A percentile compares a stretch with the other conserved stretches of the same genome.
phyloP scores from a whole-genome alignment of 23 tunicate species.

The Botrylloides violaceus region DNA sequence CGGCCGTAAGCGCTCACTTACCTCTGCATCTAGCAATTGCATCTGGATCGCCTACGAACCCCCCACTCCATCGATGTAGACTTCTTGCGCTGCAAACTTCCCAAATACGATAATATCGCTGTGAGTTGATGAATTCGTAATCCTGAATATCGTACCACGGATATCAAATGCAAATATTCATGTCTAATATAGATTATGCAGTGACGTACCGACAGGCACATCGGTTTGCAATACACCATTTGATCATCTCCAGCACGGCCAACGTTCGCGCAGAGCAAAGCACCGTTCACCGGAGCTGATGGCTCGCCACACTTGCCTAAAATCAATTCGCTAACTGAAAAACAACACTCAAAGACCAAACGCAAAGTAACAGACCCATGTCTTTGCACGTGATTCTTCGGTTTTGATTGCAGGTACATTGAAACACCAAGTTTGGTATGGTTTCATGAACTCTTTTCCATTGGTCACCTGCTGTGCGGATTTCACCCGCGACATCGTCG shows the following conservation, averaged over 20 bases:
- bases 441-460: conserved; percentile 72
- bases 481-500: conserved; percentile 40
- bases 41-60: conserved; percentile 58
- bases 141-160: conserved; percentile 28
- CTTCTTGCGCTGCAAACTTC: conserved; percentile 75
- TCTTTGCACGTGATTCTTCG: conserved; percentile 37
- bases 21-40: conserved; percentile 74
- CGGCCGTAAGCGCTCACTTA: conserved; percentile 3
- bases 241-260: conserved; percentile 39
- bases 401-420: conserved; percentile 40
- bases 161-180: neutral
- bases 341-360: too few species aligned
- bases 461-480: conserved; percentile 45
- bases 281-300: conserved; percentile 74
- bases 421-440: conserved; percentile 42
- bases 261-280: conserved; percentile 55
- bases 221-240: conserved; percentile 56
- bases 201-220: conserved; percentile 54
- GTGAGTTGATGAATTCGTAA: conserved; percentile 60
- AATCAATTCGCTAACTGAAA: too few species aligned
- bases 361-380: conserved; percentile 4
- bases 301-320: conserved; percentile 68
- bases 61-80: conserved; percentile 80
- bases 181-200: neutral
- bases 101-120: conserved; percentile 58